Evolutionary conservation across 1,140 invertebrate species (phyloP).

Genomic region (Palaemon carinicauda): DNA sequence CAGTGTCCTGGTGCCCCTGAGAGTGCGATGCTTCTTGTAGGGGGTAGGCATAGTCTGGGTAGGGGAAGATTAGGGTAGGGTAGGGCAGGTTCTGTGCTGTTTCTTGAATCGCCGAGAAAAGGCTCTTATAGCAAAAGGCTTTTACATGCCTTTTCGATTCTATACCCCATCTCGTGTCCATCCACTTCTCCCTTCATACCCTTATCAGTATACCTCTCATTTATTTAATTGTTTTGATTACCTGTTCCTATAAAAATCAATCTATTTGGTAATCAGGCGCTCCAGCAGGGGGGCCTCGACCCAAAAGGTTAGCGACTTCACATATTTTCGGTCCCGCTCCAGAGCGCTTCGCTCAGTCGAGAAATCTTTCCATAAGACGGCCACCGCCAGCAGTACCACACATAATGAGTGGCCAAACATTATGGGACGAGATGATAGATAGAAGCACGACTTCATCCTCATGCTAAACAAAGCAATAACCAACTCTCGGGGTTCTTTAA

Average conservation of each 20-base stretch:
- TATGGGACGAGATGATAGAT: not conserved
- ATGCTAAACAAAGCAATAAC: conserved; percentile 11
- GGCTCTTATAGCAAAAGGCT: not conserved
- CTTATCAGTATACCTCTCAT: conserved; percentile 43
- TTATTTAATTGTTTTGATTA: conserved; percentile 55
- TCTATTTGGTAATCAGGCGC: conserved; percentile 46
- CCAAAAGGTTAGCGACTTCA: not conserved
- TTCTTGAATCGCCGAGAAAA: not conserved
- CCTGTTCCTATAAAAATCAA: conserved; percentile 56
- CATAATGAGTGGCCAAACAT: not conserved
- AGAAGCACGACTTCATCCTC: not conserved
- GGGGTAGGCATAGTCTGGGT: not conserved
- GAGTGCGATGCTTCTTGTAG: not conserved
- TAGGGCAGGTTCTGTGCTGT: not conserved
- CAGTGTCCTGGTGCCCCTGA: not conserved
- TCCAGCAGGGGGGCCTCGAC: conserved; percentile 14
- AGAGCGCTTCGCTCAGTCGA: not conserved
- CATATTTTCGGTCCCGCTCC: not conserved
- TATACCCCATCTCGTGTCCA: not conserved
- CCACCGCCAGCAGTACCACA: not conserved
- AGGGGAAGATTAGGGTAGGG: too few relatives aligned
- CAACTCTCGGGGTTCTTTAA: conserved; percentile 23
- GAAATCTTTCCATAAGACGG: not conserved
- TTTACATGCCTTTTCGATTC: not conserved
- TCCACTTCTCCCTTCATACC: not conserved